A percentile compares a stretch with the other conserved stretches of the same genome.
These are phyloP conservation scores for Trematomus bernacchii DNA, from an alignment of 2,797 vertebrate species.

Conservation along the genomic window DNA sequence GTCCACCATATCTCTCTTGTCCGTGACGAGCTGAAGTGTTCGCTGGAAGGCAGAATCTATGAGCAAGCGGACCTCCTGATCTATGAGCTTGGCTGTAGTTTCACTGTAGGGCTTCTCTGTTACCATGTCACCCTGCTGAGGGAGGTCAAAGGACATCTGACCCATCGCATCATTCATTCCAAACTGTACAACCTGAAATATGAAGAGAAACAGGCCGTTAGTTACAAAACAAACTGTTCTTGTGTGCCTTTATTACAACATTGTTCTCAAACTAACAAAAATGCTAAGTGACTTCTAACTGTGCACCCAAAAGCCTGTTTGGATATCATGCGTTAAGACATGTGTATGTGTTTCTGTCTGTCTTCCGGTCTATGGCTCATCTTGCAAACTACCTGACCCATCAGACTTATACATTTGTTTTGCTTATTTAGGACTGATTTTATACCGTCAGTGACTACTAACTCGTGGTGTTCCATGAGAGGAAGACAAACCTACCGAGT, in stretches of 20 bases:
- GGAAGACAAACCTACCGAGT: too few species aligned
- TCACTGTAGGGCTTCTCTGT: slow-evolving; percentile 95
- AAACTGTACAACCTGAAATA: slow-evolving; percentile 93
- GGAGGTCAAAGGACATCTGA: slow-evolving; percentile 95
- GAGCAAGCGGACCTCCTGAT: slow-evolving; percentile 92
- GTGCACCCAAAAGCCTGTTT: background rate
- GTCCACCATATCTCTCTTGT: slow-evolving; percentile 93
- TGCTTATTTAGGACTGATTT: too few species aligned
- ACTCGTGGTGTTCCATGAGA: too few species aligned
- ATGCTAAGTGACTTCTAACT: background rate
- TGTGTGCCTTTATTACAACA: background rate
- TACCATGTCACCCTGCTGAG: slow-evolving; percentile 89
- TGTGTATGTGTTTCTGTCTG: too few species aligned
- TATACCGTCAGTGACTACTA: too few species aligned
- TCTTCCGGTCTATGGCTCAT: too few species aligned
- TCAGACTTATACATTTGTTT: too few species aligned
- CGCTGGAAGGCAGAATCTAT: slow-evolving; percentile 90
- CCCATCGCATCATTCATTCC: slow-evolving; percentile 96
- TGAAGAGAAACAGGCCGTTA: background rate
- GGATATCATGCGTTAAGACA: too few species aligned
- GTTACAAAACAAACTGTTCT: background rate
- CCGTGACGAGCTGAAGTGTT: slow-evolving; percentile 88
- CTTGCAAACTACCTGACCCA: too few species aligned
- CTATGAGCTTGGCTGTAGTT: slow-evolving; percentile 92
- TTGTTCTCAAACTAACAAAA: slow-evolving; percentile 4